These are phyloP conservation scores for Lucilia sericata DNA, from an alignment of 1,140 invertebrate genomes.

Conservation along the genomic window DNA sequence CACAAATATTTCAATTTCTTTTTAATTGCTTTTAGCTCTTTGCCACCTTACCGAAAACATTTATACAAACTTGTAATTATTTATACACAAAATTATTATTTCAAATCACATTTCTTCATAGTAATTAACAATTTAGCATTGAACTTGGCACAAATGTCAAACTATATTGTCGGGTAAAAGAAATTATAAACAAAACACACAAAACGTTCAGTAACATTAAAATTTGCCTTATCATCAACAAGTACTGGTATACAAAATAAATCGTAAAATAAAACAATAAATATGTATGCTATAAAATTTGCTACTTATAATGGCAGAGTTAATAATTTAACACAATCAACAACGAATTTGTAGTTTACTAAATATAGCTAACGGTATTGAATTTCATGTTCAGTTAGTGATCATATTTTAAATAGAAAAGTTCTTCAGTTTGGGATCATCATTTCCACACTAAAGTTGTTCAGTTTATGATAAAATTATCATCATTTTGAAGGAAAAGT, in stretches of 20 bases:
- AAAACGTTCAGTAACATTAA: not conserved
- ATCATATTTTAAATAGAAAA: too few species aligned
- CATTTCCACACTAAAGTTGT: too few species aligned
- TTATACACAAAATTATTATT: not conserved
- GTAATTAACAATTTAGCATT: not conserved
- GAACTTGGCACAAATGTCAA: not conserved
- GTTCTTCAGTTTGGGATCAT: too few species aligned
- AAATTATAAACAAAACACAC: not conserved
- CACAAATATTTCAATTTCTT: too few species aligned
- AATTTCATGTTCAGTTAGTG: too few species aligned
- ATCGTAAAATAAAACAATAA: not conserved
- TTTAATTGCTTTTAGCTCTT: not conserved
- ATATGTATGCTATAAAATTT: not conserved
- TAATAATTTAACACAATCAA: too few species aligned
- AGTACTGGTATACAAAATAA: not conserved
- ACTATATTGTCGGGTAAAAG: not conserved
- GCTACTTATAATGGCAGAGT: not conserved
- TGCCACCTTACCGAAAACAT: not conserved
- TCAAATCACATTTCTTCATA: not conserved
- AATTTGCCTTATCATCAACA: constrained; percentile 1
- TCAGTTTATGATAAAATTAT: too few species aligned
- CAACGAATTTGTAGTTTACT: too few species aligned
- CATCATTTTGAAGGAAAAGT: too few species aligned
- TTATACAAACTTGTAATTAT: too few species aligned
- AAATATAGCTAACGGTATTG: too few species aligned